Evolutionary conservation across 2,113 vertebrate species (phyloP).

Genomic region (Ochotona curzoniae): DNA sequence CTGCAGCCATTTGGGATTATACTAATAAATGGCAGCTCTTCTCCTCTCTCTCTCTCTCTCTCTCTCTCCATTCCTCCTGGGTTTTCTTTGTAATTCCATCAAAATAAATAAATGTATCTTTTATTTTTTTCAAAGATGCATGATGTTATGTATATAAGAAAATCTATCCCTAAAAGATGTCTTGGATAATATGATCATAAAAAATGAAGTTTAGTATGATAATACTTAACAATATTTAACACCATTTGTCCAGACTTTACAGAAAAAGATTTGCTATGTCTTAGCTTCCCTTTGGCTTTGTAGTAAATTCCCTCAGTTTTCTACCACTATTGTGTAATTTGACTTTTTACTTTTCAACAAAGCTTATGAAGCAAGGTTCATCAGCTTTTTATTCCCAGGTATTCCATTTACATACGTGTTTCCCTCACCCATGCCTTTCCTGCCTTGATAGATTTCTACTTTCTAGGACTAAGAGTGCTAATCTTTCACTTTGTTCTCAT

Average conservation of each 20-base stretch:
- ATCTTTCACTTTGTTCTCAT: constrained; percentile 68
- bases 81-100: too few relatives aligned
- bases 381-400: constrained; percentile 23
- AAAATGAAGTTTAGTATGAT: background rate
- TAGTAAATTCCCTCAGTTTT: background rate
- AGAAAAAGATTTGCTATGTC: background rate
- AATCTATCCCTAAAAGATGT: too few relatives aligned
- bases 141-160: too few relatives aligned
- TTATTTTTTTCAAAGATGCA: too few relatives aligned
- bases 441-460: constrained; percentile 61
- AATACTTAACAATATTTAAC: background rate
- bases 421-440: background rate
- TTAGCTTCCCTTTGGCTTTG: background rate
- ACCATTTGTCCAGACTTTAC: background rate
- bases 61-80: too few relatives aligned
- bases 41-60: too few relatives aligned
- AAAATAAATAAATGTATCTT: too few relatives aligned
- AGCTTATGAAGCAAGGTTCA: background rate
- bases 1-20: too few relatives aligned
- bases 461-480: constrained; percentile 19
- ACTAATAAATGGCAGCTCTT: too few relatives aligned
- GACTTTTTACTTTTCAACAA: background rate
- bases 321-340: background rate
- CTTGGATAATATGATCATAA: background rate
- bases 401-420: background rate